Evolutionary conservation across 1,140 invertebrate species (phyloP).

Genomic region (Paraescarpia echinospica): DNA sequence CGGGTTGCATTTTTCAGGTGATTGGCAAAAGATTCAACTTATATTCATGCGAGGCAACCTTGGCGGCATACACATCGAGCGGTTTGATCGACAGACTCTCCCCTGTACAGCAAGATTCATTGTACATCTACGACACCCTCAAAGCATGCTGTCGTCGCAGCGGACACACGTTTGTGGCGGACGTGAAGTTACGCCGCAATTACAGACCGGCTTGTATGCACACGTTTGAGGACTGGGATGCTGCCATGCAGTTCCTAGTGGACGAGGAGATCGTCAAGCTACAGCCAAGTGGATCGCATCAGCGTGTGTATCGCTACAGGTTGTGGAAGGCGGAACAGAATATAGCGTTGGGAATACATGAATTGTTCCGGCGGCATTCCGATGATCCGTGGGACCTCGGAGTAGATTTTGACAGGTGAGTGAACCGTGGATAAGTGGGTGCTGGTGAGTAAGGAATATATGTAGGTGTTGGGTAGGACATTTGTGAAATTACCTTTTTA

Average conservation of each 20-base stretch:
- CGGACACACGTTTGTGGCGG: conserved; percentile 9
- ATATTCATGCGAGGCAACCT: neutral
- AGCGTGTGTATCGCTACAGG: neutral
- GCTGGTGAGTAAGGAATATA: too few relatives aligned
- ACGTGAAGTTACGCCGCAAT: neutral
- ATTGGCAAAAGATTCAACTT: neutral
- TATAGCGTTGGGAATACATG: neutral
- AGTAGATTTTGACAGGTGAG: conserved; percentile 6
- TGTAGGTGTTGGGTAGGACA: too few relatives aligned
- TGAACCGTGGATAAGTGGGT: neutral
- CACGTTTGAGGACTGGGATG: neutral
- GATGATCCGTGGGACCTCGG: neutral
- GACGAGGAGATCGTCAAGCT: neutral
- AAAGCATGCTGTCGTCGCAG: neutral
- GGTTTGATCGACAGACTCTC: neutral
- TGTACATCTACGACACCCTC: conserved; percentile 4
- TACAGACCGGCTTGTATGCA: neutral
- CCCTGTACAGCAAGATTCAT: neutral
- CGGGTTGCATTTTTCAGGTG: neutral
- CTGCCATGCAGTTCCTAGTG: neutral
- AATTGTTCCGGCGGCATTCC: conserved; percentile 3
- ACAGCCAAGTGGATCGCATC: neutral
- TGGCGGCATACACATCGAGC: neutral
- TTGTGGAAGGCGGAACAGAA: conserved; percentile 16
- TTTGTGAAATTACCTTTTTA: too few relatives aligned